Conservation (phyloP, 53 echinoderm and acorn worm species). For the Actinopyga echinites region DNA sequence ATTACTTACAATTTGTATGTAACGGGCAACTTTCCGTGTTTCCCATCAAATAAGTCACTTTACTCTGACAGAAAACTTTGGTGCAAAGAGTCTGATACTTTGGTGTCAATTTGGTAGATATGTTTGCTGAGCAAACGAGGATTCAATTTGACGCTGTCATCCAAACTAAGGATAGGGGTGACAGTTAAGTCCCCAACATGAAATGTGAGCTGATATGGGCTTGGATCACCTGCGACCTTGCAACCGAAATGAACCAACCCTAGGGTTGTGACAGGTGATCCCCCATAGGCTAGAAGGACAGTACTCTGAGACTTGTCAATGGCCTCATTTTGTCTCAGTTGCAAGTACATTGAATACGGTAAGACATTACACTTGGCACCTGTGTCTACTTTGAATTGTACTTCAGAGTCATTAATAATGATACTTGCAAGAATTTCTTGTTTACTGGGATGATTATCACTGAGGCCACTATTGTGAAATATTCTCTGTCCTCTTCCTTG, state of each 20-base stretch:
- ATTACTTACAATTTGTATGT: conserved; percentile 18
- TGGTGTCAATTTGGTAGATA: not conserved
- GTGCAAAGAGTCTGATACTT: not conserved
- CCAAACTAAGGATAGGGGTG: conserved; percentile 13
- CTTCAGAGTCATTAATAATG: not conserved
- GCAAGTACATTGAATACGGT: not conserved
- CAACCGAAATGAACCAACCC: not conserved
- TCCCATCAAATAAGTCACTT: conserved; percentile 3
- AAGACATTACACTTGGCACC: conserved; percentile 45
- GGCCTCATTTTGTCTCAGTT: not conserved
- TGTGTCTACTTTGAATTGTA: conserved; percentile 24
- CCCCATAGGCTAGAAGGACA: conserved; percentile 13
- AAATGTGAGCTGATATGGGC: not conserved
- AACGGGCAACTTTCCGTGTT: conserved; percentile 20
- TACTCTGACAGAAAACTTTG: not conserved
- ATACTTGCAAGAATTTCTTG: conserved; percentile 2
- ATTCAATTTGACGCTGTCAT: conserved; percentile 13
- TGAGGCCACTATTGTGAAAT: not conserved
- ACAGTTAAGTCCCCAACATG: conserved; percentile 16
- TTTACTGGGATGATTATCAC: not conserved
- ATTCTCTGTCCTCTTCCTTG: not conserved
- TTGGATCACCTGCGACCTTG: not conserved
- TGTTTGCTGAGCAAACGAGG: conserved; percentile 10
- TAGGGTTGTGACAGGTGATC: conserved; percentile 14
- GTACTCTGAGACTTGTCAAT: conserved; percentile 2